Conservation (phyloP, 2,797 vertebrate genomes). For the Anisognathus igniventris region DNA sequence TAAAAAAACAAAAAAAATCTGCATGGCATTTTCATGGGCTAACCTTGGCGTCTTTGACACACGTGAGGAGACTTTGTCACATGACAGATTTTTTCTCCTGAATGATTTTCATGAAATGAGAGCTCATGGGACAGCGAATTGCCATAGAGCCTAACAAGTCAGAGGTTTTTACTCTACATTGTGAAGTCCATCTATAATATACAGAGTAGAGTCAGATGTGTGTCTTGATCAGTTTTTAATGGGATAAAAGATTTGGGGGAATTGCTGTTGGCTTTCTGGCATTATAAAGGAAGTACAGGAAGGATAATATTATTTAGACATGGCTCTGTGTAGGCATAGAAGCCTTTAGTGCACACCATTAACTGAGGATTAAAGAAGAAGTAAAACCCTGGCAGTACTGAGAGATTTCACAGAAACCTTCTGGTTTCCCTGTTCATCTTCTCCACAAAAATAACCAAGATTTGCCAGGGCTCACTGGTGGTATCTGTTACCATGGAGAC, state of each 20-base stretch:
- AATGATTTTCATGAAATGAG: neutral
- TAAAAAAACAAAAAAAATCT: neutral
- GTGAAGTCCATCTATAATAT: neutral
- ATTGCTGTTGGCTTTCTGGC: neutral
- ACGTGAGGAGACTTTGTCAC: neutral
- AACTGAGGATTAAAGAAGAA: slow-evolving; percentile 1
- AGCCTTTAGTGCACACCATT: slow-evolving; percentile 1
- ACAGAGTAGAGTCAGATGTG: neutral
- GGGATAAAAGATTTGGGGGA: neutral
- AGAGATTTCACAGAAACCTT: slow-evolving; percentile 7
- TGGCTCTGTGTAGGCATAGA: neutral
- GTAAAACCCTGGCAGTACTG: neutral
- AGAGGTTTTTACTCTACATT: neutral
- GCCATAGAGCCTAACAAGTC: neutral
- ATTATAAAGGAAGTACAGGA: neutral
- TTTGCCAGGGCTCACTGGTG: slow-evolving; percentile 9
- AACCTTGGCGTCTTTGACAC: neutral
- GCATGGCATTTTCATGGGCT: neutral
- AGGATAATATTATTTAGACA: neutral
- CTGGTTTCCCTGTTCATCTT: slow-evolving; percentile 13
- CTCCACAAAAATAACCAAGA: slow-evolving; percentile 29
- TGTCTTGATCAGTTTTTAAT: neutral
- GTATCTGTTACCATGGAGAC: slow-evolving; percentile 38
- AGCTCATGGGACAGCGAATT: neutral
- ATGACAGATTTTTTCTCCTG: neutral